A percentile compares a stretch with the other conserved stretches of the same genome.
phyloP scores from a whole-genome alignment of 2,113 vertebrate species.

The Caloenas nicobarica region DNA sequence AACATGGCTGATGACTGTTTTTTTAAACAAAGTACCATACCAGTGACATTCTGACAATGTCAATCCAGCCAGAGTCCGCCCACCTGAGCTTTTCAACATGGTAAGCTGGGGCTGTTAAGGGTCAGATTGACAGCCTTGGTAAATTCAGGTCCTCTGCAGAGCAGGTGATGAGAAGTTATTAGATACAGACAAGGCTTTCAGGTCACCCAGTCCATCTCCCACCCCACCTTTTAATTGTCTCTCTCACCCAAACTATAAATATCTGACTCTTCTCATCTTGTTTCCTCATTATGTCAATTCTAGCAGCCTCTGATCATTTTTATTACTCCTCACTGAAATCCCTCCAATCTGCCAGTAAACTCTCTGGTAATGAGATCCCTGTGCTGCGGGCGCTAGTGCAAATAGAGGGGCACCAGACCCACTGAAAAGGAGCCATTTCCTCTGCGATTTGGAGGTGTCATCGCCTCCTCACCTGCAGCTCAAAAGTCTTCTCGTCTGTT shows the following conservation, averaged over 20 bases:
- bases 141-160: constrained; percentile 16
- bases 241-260: constrained; percentile 61
- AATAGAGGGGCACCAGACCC: constrained; percentile 8
- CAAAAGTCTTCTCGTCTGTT: not conserved
- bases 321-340: constrained; percentile 63
- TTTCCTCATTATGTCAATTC: constrained; percentile 71
- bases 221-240: constrained; percentile 64
- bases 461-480: not conserved
- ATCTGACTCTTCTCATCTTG: constrained; percentile 57
- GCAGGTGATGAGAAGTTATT: not conserved
- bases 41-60: constrained; percentile 52
- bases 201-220: constrained; percentile 49
- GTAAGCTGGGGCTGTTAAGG: constrained; percentile 12
- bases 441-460: constrained; percentile 26
- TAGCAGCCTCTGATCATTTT: constrained; percentile 66
- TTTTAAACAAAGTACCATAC: not conserved
- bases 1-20: constrained; percentile 4
- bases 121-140: constrained; percentile 43
- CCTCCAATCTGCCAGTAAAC: constrained; percentile 55
- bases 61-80: constrained; percentile 24
- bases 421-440: constrained; percentile 18
- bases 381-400: constrained; percentile 21
- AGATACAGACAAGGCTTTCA: constrained; percentile 48
- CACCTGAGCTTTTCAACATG: constrained; percentile 32
- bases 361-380: constrained; percentile 60